Percentiles rank a stretch among this genome's conserved stretches.
Conservation (phyloP, 2,888 invertebrate genomes). For the Drosophila kambysellisi region DNA sequence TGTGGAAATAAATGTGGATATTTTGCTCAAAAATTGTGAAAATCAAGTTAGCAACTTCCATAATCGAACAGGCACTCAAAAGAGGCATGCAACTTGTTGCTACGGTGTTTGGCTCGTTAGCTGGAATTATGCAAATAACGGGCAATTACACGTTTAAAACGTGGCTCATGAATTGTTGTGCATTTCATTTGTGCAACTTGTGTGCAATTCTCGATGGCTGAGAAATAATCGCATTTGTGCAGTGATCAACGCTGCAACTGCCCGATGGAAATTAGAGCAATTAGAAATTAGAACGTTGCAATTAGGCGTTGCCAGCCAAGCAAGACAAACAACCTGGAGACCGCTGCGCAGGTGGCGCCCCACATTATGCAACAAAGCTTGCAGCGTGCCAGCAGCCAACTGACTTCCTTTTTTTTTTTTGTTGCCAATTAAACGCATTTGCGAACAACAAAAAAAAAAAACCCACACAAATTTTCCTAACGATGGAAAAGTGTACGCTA, state of each 20-base stretch:
- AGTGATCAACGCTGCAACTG: constrained; percentile 5
- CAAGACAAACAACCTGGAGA: constrained; percentile 9
- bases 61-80: neutral
- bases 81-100: constrained; percentile 26
- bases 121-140: constrained; percentile 18
- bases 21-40: neutral
- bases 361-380: constrained; percentile 67
- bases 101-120: neutral
- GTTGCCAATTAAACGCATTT: constrained; percentile 80
- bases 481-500: neutral
- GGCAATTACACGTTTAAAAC: constrained; percentile 21
- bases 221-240: constrained; percentile 41
- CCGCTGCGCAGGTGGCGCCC: constrained; percentile 6
- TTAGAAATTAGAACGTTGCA: constrained; percentile 56
- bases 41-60: neutral
- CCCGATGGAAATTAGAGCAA: constrained; percentile 7
- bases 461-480: constrained; percentile 34
- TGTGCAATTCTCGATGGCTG: constrained; percentile 38
- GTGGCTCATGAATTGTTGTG: constrained; percentile 8
- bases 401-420: constrained; percentile 21
- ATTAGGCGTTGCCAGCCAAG: constrained; percentile 53
- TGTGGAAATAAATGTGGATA: neutral
- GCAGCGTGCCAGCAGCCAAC: constrained; percentile 11
- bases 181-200: constrained; percentile 11
- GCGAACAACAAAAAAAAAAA: constrained; percentile 40